Conservation (phyloP, 2,113 vertebrate genomes). For the Proteles cristata region DNA sequence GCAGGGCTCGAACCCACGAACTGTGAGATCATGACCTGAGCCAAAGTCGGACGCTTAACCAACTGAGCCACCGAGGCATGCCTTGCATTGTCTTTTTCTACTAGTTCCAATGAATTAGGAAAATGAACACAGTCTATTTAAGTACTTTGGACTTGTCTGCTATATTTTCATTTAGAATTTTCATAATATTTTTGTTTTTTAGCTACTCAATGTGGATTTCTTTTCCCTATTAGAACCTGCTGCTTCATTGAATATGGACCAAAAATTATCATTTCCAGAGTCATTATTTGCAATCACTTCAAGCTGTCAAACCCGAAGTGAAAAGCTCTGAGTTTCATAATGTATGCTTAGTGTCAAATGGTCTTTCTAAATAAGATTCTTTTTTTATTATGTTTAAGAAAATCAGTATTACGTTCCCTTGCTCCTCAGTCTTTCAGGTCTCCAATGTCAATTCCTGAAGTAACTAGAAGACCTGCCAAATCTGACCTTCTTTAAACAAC, state of each 20-base stretch:
- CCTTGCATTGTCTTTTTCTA: not conserved
- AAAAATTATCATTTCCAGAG: not conserved
- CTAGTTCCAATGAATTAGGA: not conserved
- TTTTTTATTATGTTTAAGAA: constrained; percentile 78
- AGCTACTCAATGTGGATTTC: not conserved
- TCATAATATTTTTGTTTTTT: not conserved
- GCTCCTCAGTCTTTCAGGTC: constrained; percentile 67
- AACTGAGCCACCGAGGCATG: too few relatives aligned
- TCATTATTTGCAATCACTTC: not conserved
- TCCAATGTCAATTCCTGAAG: constrained; percentile 75
- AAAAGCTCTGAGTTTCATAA: constrained; percentile 64
- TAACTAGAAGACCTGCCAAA: constrained; percentile 85
- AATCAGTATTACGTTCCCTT: constrained; percentile 64
- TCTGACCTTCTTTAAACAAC: constrained; percentile 87
- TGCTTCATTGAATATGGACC: not conserved
- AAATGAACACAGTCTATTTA: not conserved
- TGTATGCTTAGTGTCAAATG: constrained; percentile 65
- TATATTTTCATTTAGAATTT: not conserved
- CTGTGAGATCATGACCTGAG: too few relatives aligned
- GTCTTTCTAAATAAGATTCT: constrained; percentile 52
- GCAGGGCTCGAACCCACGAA: too few relatives aligned
- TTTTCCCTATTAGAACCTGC: not conserved
- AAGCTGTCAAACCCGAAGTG: constrained; percentile 60
- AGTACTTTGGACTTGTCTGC: not conserved
- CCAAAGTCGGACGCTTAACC: too few relatives aligned